Evolutionary conservation across 2,888 invertebrate species (phyloP).

Genomic region (Scotopteryx bipunctaria): DNA sequence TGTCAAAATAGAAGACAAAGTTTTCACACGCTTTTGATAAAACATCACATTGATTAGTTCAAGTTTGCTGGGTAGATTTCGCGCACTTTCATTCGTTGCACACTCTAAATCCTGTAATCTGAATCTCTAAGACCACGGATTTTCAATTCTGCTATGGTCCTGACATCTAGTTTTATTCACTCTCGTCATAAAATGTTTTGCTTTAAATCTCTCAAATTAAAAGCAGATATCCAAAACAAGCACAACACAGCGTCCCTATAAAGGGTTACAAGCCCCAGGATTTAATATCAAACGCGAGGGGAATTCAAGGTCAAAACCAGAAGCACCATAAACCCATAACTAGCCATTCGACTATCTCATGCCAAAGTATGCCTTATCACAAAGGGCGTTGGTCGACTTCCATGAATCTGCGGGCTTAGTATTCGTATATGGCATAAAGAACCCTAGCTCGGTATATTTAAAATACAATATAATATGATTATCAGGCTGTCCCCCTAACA

Average conservation of each 20-base stretch:
- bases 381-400: conserved; percentile 19
- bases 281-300: conserved; percentile 41
- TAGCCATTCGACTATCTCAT: not conserved
- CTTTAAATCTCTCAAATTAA: conserved; percentile 11
- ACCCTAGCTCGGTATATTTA: conserved; percentile 71
- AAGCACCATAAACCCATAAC: conserved; percentile 31
- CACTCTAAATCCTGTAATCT: too few relatives aligned
- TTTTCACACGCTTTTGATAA: too few relatives aligned
- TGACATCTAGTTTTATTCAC: too few relatives aligned
- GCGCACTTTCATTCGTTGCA: too few relatives aligned
- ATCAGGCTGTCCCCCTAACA: conserved; percentile 80
- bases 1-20: too few relatives aligned
- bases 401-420: conserved; percentile 9
- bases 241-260: conserved; percentile 33
- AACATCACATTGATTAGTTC: too few relatives aligned
- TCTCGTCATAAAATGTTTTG: conserved; percentile 7
- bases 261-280: conserved; percentile 39
- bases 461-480: conserved; percentile 80
- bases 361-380: conserved; percentile 27
- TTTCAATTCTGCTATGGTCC: too few relatives aligned
- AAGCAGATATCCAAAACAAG: conserved; percentile 25
- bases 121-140: too few relatives aligned
- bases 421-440: conserved; percentile 39
- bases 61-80: too few relatives aligned
- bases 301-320: conserved; percentile 45